These are phyloP conservation scores for Standfussiana lucernea DNA, from an alignment of 2,888 invertebrate genomes.

Conservation along the genomic window DNA sequence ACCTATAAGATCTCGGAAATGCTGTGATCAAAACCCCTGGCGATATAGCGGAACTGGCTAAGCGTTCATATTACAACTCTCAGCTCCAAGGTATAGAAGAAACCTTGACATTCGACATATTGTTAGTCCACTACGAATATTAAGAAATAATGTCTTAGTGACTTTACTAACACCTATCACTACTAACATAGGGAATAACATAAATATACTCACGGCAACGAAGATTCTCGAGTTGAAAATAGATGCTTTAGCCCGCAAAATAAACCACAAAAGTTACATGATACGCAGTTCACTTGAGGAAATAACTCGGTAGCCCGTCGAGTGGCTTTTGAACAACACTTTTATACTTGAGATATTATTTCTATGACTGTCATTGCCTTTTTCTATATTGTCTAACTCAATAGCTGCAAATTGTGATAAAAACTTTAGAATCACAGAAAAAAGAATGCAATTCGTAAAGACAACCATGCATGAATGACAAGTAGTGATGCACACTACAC, in stretches of 20 bases:
- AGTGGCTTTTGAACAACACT: slow-evolving; percentile 66
- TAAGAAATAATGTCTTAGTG: slow-evolving; percentile 14
- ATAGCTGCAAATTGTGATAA: slow-evolving; percentile 42
- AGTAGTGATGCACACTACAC: slow-evolving; percentile 34
- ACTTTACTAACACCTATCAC: slow-evolving; percentile 13
- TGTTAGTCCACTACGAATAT: slow-evolving; percentile 35
- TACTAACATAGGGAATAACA: slow-evolving; percentile 33
- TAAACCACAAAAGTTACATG: slow-evolving; percentile 87
- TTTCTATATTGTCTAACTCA: slow-evolving; percentile 68
- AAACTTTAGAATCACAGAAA: slow-evolving; percentile 62
- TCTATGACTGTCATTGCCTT: slow-evolving; percentile 60
- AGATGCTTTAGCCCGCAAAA: slow-evolving; percentile 84
- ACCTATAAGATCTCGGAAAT: slow-evolving; percentile 27
- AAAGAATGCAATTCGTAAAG: slow-evolving; percentile 72
- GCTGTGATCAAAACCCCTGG: neutral
- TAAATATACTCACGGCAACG: slow-evolving; percentile 76
- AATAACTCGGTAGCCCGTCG: slow-evolving; percentile 78
- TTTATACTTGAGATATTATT: slow-evolving; percentile 56
- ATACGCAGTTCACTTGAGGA: slow-evolving; percentile 79
- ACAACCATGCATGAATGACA: slow-evolving; percentile 75
- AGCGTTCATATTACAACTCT: slow-evolving; percentile 4
- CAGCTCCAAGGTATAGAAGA: slow-evolving; percentile 41
- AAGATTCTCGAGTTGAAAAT: slow-evolving; percentile 81
- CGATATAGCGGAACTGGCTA: slow-evolving; percentile 13
- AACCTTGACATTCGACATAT: slow-evolving; percentile 81